These are phyloP conservation scores for silkworm (Bombyx mori) DNA, from an alignment of 1,140 invertebrate species.

Conservation along the genomic window ASM3026992v2 NC_085123.1:10318501-10319000, in stretches of 20 bases:
- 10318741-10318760: too few relatives aligned
- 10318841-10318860: conserved; percentile 45
- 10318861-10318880: conserved; percentile 15
- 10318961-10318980: background rate
- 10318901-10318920: background rate
- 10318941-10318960: background rate
- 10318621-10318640: too few relatives aligned
- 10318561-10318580: too few relatives aligned
- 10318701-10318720: too few relatives aligned
- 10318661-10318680: too few relatives aligned
- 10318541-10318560: conserved; percentile 3
- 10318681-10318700: too few relatives aligned
- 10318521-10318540: conserved; percentile 10
- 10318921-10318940: background rate
- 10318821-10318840: conserved; percentile 28
- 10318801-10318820: conserved; percentile 27
- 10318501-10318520: conserved; percentile 50
- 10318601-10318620: too few relatives aligned
- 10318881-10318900: background rate
- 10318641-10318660: too few relatives aligned
- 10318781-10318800: background rate
- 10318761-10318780: too few relatives aligned
- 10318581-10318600: too few relatives aligned
- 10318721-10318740: too few relatives aligned
- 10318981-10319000: background rate